Evolutionary conservation across 1,140 invertebrate species (phyloP), one percentile per base, ranked within the genome.

Genomic region (Lepidurus packardi): DNA sequence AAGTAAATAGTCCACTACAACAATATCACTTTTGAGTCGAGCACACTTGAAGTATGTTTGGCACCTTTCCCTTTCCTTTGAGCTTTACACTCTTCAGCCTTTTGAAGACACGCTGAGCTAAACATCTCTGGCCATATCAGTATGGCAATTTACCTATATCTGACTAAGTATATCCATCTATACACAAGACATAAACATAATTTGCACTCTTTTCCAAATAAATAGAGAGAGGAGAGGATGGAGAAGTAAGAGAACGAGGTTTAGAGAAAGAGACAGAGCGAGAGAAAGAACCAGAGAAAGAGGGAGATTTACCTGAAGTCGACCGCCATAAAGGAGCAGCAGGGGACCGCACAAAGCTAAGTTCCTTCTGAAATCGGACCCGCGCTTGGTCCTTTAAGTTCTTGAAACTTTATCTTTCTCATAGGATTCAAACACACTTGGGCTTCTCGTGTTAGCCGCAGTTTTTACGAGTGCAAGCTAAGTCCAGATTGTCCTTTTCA

Each of bases 371-470:
- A 65, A 65, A 65, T 21, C 53, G 53, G 53, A 65, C 53, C 21
- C 53, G 53, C 10, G 21, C n/a, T 65, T 65, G 53, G 53, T n/a
- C n/a, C 53, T 21, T 7, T n/a, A 65, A 34, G 34, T 34, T 34
- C 53, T n/a, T 65, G 53, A 65, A 65, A 65, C 53, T 65, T 65
- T 65, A 65, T n/a, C 53, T 65, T 65, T 65, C 53, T 65, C 53
- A 65, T 65, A 9, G 53, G 53, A 65, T 65, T 65, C 53, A 16
- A 13, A 65, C n/a, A 65, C 21, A 7, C 53, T 7, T n/a, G 53
- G 13, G 53, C 21, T 65, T 65, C 6, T 13, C 53, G 53, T 65
- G 21, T 65, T 65, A 21, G 53, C 53, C 21, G 13, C 6, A 65
- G 53, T 21, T n/a, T 65, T 65, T 21, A 65, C 21, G 34, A 34